Evolutionary conservation across 2,888 invertebrate genomes (phyloP).

Genomic region (Tipula helvola): DNA sequence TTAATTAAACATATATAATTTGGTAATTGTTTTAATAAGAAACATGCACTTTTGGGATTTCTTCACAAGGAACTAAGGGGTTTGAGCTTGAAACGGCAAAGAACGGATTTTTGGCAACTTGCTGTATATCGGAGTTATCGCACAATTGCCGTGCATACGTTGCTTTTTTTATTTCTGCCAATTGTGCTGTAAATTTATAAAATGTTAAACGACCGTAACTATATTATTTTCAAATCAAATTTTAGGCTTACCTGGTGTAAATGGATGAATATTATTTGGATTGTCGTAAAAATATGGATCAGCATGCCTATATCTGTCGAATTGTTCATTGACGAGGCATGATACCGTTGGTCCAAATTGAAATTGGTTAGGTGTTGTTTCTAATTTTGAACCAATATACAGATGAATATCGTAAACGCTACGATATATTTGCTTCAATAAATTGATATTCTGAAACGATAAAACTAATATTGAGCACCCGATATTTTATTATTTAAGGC

Average conservation of each 20-base stretch:
- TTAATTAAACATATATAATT: too few relatives aligned
- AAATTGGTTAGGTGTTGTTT: neutral
- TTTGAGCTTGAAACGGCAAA: neutral
- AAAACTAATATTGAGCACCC: neutral
- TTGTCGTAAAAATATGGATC: neutral
- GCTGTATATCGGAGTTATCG: neutral
- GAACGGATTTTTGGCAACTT: neutral
- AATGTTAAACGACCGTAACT: neutral
- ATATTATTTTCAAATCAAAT: too few relatives aligned
- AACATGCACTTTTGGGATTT: neutral
- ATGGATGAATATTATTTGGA: neutral
- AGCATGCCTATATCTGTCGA: neutral
- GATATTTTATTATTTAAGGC: neutral
- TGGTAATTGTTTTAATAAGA: neutral
- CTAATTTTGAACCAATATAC: neutral
- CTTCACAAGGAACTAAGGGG: neutral
- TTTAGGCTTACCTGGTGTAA: neutral
- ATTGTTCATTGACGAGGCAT: neutral
- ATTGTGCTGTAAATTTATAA: neutral
- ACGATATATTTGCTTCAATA: neutral
- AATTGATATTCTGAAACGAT: neutral
- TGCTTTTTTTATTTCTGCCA: neutral
- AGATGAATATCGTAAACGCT: neutral
- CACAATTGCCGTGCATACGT: neutral
- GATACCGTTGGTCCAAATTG: slow-evolving; percentile 5